These are phyloP conservation scores for Pogoniulus pusillus DNA, from an alignment of 2,797 vertebrate species.

Conservation along the genomic window DNA sequence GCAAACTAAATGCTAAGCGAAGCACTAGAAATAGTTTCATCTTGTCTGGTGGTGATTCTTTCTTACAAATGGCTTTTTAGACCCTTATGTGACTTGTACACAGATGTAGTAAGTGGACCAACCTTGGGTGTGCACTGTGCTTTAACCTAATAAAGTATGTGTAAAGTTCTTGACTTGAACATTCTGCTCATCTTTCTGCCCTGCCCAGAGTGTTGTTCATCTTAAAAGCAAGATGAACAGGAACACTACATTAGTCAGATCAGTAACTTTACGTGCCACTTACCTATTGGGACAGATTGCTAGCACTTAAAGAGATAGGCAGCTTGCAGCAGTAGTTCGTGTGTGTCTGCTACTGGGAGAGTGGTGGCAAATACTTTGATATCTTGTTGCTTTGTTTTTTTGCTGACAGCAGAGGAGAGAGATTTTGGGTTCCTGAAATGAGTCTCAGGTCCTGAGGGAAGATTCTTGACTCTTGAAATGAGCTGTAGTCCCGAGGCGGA, in stretches of 20 bases:
- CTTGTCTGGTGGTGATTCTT: neutral
- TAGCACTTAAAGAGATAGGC: neutral
- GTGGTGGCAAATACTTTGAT: neutral
- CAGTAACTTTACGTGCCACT: neutral
- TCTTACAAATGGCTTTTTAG: neutral
- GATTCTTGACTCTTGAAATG: conserved; percentile 38
- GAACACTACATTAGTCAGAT: neutral
- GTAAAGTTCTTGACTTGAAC: neutral
- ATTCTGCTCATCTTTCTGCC: neutral
- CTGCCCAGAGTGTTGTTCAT: neutral
- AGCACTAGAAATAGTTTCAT: neutral
- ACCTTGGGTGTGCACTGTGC: neutral
- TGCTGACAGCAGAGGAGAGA: neutral
- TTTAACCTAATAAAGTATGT: neutral
- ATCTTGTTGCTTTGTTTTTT: neutral
- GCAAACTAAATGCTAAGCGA: neutral
- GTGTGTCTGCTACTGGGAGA: neutral
- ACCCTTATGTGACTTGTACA: neutral
- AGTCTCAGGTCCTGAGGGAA: neutral
- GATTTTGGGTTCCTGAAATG: conserved; percentile 39
- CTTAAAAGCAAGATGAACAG: neutral
- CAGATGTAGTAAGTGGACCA: neutral
- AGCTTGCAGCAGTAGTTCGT: neutral
- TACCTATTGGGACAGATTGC: neutral
- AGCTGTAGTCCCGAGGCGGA: neutral